Base-by-base conservation (phyloP, 2,797 vertebrate species). In the Mallotus villosus region DNA sequence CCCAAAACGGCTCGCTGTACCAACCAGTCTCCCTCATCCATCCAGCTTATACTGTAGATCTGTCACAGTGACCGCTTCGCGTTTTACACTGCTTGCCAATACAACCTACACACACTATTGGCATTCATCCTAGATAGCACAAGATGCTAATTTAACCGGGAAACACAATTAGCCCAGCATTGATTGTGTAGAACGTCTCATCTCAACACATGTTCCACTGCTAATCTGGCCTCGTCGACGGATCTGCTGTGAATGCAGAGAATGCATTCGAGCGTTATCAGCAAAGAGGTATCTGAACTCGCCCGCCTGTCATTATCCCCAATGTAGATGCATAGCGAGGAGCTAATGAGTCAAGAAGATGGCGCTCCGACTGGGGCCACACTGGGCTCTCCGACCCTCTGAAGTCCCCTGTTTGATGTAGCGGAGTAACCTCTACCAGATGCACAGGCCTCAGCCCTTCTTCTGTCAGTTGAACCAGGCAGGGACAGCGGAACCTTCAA, bases 361-460 rank as follows among this genome's bases (percentile, higher is more conserved):
- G 77, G 60, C 73, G 72, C 71, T 75, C 69, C 65, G 55, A 55
- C 41, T 17, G 67, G 65, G 63, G 74, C 73, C 67, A 76, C 75
- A 81, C 67, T 41, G 60, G 70, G 65, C 73, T 70, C 70, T 22
- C 69, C 37, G 19, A 68, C 16, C 75, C 75, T 88, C 71, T 85
- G 64, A 78, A 81, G 78, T 86, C 72, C 59, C 62, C 60, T 72
- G 78, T 92, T 90, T 91, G 89, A 92, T 90, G 86, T 87, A 53
- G 74, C 66, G 22, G 65, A 9, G 69, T 87, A 91, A 92, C 77
- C 71, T 86, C 80, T 86, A 87, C 84, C 90, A 92, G 86, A 92
- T 90, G 90, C 68, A 66, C 60, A 46, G 22, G 41, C 11, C 58
- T 60, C 58, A 22, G 58, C 81, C 81, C 63, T 77, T 72, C 79